Conservation (phyloP, 2,113 vertebrate genomes). For the Varanus salvator region DNA sequence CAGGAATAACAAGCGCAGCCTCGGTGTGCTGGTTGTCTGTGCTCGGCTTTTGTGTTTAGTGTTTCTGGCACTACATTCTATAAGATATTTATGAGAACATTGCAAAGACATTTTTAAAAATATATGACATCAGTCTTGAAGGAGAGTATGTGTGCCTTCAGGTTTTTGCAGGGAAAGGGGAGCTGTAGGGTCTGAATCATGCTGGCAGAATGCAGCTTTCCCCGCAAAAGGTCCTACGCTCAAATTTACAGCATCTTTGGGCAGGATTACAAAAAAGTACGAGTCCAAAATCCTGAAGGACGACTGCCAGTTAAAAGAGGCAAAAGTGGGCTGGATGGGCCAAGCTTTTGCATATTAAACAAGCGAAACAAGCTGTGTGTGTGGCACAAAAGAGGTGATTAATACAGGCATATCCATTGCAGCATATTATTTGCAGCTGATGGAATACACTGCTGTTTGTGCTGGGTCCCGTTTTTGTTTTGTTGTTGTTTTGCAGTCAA, state of each 20-base stretch:
- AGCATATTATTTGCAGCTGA: too few relatives aligned
- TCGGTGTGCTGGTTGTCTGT: not conserved
- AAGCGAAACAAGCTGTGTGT: not conserved
- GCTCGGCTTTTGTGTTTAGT: not conserved
- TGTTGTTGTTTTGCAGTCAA: too few relatives aligned
- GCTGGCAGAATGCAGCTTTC: not conserved
- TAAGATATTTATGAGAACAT: not conserved
- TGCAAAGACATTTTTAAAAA: not conserved
- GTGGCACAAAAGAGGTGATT: too few relatives aligned
- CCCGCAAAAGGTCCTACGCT: not conserved
- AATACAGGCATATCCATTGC: too few relatives aligned
- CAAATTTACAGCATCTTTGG: not conserved
- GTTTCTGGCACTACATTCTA: not conserved
- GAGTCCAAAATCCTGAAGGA: too few relatives aligned
- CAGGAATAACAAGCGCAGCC: not conserved
- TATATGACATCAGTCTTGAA: not conserved
- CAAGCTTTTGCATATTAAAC: not conserved
- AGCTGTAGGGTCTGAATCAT: too few relatives aligned
- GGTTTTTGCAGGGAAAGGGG: not conserved
- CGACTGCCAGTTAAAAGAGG: not conserved
- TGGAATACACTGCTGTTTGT: too few relatives aligned
- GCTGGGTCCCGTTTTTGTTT: too few relatives aligned
- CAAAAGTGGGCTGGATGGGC: too few relatives aligned
- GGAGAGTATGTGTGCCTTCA: not conserved
- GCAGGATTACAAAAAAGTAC: not conserved